phyloP scores from a whole-genome alignment of 2,113 vertebrate species.

The Rhinichthys klamathensis region DNA sequence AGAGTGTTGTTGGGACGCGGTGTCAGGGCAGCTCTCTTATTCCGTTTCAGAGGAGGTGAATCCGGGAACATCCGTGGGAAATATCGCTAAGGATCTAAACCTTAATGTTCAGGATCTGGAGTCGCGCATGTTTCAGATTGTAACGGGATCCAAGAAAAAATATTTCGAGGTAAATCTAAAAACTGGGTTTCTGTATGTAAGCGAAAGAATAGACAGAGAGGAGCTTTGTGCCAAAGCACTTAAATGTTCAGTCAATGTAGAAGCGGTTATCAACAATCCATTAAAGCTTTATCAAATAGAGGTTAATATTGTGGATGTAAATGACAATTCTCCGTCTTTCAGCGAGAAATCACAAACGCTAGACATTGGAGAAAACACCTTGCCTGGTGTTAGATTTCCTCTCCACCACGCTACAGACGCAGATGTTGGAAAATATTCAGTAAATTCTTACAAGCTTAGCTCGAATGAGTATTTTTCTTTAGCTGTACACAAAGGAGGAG shows the following conservation, averaged over 20 bases:
- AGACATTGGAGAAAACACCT: too few relatives aligned
- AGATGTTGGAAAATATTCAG: not conserved
- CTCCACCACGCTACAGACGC: too few relatives aligned
- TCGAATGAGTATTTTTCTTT: not conserved
- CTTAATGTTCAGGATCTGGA: slow-evolving; percentile 21
- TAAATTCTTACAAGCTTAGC: not conserved
- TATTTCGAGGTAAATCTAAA: slow-evolving; percentile 26
- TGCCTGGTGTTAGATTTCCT: too few relatives aligned
- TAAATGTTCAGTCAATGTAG: not conserved
- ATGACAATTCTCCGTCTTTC: not conserved
- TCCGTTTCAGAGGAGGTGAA: slow-evolving; percentile 11
- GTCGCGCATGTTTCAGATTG: not conserved
- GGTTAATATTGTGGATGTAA: not conserved
- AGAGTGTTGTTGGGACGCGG: not conserved
- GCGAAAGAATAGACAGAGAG: not conserved
- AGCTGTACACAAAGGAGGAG: not conserved
- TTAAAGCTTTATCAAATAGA: not conserved
- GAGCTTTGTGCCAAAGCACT: not conserved
- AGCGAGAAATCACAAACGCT: not conserved
- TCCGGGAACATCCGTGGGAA: not conserved
- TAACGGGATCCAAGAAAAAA: slow-evolving; percentile 7
- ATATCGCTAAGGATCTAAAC: slow-evolving; percentile 23
- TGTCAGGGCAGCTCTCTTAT: not conserved
- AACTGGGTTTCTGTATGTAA: slow-evolving; percentile 13
- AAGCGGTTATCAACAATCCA: slow-evolving; percentile 9